Evolutionary conservation across 2,888 invertebrate species (phyloP).

Genomic region (Onchidella celtica): DNA sequence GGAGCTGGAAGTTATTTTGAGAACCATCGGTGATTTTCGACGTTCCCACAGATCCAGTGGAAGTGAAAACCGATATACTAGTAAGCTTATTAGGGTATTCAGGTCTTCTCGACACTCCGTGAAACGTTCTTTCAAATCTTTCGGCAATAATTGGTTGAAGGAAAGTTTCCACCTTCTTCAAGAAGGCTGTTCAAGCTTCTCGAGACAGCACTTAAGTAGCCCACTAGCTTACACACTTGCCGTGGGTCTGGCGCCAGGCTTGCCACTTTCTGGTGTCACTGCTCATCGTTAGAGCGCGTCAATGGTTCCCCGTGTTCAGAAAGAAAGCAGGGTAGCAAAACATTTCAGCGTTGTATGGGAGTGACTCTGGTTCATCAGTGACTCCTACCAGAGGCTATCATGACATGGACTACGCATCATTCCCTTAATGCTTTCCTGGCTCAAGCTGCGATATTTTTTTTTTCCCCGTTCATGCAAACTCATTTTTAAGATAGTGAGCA

Average conservation of each 20-base stretch:
- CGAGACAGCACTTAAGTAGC: neutral
- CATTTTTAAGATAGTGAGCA: too few species aligned
- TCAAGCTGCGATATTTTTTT: too few species aligned
- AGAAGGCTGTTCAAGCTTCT: neutral
- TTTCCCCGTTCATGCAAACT: too few species aligned
- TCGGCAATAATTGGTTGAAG: neutral
- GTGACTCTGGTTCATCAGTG: neutral
- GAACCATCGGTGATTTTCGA: neutral
- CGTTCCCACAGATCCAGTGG: neutral
- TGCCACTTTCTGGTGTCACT: neutral
- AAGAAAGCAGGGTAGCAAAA: neutral
- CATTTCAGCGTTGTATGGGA: neutral
- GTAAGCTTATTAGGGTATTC: neutral
- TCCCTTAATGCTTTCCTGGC: too few species aligned
- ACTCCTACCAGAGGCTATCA: too few species aligned
- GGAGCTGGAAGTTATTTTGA: too few species aligned
- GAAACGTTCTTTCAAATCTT: neutral
- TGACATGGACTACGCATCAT: too few species aligned
- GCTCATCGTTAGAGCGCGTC: neutral
- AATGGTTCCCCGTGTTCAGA: neutral
- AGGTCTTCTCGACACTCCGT: neutral
- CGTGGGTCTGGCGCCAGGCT: conserved; percentile 8
- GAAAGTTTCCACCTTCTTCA: neutral
- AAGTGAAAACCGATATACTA: neutral
- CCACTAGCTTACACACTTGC: neutral